Base-by-base conservation (phyloP, 2,113 vertebrate species). In the Catharus minimus region DNA sequence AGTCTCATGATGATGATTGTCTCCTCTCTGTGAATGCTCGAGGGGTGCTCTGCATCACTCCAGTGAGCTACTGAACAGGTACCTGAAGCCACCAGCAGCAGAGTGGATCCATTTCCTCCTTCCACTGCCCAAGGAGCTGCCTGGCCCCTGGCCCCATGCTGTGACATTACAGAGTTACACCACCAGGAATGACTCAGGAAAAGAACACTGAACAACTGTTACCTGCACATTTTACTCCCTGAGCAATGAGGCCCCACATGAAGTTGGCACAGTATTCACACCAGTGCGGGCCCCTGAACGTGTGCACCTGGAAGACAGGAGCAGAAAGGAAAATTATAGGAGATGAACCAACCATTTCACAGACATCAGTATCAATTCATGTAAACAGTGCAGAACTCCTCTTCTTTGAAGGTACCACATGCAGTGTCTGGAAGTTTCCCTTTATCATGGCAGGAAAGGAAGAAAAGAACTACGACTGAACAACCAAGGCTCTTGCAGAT, bases 191-290 rank as follows among this genome's bases (percentile, higher is more conserved):
- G 53, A 24, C 58, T n/a, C 22, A 17, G 52, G 26, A 56, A 67
- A 64, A 58, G 61, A 77, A 43, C n/a, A 66, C 11, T 17, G 28
- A 85, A 68, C 10, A 33, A 92, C 64, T 78, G 91, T 97, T 98
- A 99, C 99, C 99, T 99, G 99, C 98, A 97, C 99, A 99, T 96
- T 99, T 99, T 89, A 99, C 99, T 96, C 99, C 99, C 98, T 99
- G 99, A 98, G 99, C 99, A 85, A 99, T 99, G 89, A 99, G 98
- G 75, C 99, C 99, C 99, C 99, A 99, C 99, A 99, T 99, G 95
- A 99, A 99, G 97, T 99, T 99, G 97, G 99, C 99, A 85, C 99
- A 99, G 97, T 99, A 99, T 82, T 99, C 99, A 96, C 99, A 99
- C 99, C 99, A 99, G 93, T 99, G 99, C 46, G 99, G 99, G 36